These are phyloP conservation scores for Lindbergichthys nudifrons DNA, from an alignment of 2,797 vertebrate species.

Conservation along the genomic window DNA sequence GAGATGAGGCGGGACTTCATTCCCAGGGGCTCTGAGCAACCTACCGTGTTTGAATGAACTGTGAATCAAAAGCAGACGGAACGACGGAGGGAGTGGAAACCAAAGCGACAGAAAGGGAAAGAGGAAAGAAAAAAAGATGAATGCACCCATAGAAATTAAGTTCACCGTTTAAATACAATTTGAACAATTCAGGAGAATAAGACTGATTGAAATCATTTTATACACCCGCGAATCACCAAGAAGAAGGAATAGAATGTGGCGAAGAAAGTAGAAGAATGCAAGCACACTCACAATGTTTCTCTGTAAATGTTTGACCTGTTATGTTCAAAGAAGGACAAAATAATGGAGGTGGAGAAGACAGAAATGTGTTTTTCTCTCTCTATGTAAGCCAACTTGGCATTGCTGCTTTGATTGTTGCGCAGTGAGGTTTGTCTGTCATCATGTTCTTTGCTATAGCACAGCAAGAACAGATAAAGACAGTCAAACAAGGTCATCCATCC, in stretches of 20 bases:
- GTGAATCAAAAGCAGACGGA: slow-evolving; percentile 77
- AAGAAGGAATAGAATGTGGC: slow-evolving; percentile 11
- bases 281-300: slow-evolving; percentile 1
- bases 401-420: slow-evolving; percentile 18
- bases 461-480: slow-evolving; percentile 19
- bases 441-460: slow-evolving; percentile 20
- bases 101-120: slow-evolving; percentile 38
- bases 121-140: slow-evolving; percentile 42
- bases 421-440: slow-evolving; percentile 11
- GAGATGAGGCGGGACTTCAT: slow-evolving; percentile 91
- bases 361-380: slow-evolving; percentile 1
- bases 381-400: background rate
- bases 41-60: slow-evolving; percentile 90
- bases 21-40: slow-evolving; percentile 93
- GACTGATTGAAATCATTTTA: slow-evolving; percentile 10
- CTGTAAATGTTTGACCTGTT: background rate
- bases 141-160: slow-evolving; percentile 56
- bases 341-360: background rate
- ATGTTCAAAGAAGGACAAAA: background rate
- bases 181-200: background rate
- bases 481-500: slow-evolving; percentile 1
- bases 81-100: slow-evolving; percentile 47
- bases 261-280: slow-evolving; percentile 19
- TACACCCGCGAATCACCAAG: slow-evolving; percentile 18
- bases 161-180: slow-evolving; percentile 27